Conservation (phyloP, 2,888 invertebrate genomes). For the Sycophila texana region DNA sequence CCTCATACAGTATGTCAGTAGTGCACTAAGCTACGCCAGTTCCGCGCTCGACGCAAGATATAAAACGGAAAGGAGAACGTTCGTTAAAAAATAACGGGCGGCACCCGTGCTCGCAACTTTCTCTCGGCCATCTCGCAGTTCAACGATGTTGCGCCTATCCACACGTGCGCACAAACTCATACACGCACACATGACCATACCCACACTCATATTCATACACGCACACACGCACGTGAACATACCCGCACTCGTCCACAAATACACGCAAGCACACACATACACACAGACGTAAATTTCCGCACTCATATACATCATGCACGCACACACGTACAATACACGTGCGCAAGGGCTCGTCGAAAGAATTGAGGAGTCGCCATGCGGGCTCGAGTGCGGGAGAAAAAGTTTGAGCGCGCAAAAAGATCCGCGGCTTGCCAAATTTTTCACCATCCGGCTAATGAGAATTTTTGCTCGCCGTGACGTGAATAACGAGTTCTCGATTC, state of each 20-base stretch:
- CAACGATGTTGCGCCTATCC: background rate
- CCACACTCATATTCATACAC: background rate
- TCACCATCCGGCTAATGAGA: background rate
- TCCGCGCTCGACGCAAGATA: conserved; percentile 18
- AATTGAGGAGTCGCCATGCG: conserved; percentile 1
- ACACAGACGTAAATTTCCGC: too few relatives aligned
- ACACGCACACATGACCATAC: background rate
- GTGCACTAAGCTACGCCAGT: conserved; percentile 31
- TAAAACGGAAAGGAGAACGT: conserved; percentile 27
- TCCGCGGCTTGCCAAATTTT: conserved; percentile 6
- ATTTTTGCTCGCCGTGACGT: background rate
- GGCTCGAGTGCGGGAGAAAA: background rate
- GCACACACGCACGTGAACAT: background rate
- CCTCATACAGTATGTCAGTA: conserved; percentile 19
- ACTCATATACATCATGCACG: background rate
- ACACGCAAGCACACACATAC: conserved; percentile 2
- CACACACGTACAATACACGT: background rate
- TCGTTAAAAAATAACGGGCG: conserved; percentile 45
- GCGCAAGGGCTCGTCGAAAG: conserved; percentile 1
- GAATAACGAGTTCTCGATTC: background rate
- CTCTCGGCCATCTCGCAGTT: background rate
- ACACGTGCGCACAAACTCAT: background rate
- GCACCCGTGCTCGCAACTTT: conserved; percentile 1
- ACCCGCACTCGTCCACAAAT: background rate
- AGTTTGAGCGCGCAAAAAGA: background rate